phyloP scores from a whole-genome alignment of 2,113 vertebrate genomes.

The Peucedramus taeniatus region DNA sequence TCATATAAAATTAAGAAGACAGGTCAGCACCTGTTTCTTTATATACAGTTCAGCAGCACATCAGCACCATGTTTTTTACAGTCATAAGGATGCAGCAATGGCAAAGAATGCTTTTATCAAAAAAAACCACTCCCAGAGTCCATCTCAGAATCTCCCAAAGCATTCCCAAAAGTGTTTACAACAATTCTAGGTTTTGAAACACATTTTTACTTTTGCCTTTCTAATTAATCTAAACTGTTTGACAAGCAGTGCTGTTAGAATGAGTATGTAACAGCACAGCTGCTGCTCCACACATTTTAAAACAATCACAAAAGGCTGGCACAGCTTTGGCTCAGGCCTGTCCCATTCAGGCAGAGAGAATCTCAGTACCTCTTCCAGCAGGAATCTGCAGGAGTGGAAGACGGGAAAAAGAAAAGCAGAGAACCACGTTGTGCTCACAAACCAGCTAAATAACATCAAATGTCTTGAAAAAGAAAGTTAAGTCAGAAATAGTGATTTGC shows the following conservation, averaged over 20 bases:
- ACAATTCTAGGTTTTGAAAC: neutral
- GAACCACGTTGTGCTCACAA: rapidly evolving
- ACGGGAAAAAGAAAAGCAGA: neutral
- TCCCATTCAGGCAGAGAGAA: neutral
- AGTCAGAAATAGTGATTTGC: neutral
- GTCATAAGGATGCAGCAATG: neutral
- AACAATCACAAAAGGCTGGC: neutral
- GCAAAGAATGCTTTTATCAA: neutral
- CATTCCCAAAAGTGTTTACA: neutral
- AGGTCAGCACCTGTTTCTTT: neutral
- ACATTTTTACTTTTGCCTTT: neutral
- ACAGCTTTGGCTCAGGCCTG: neutral
- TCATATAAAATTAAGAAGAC: neutral
- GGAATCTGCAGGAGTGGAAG: neutral
- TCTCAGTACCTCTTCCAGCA: neutral
- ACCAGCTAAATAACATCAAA: neutral
- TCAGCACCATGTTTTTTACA: neutral
- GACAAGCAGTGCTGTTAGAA: neutral
- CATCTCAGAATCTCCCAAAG: neutral
- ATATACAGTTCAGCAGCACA: neutral
- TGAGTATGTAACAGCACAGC: neutral
- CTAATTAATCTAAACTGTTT: neutral
- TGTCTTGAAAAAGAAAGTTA: neutral
- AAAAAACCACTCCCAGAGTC: neutral
- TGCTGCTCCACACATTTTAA: neutral